Evolutionary conservation across 2,888 invertebrate genomes (phyloP), one percentile per base, ranked within the genome.

Genomic region (Cerastis rubricosa): DNA sequence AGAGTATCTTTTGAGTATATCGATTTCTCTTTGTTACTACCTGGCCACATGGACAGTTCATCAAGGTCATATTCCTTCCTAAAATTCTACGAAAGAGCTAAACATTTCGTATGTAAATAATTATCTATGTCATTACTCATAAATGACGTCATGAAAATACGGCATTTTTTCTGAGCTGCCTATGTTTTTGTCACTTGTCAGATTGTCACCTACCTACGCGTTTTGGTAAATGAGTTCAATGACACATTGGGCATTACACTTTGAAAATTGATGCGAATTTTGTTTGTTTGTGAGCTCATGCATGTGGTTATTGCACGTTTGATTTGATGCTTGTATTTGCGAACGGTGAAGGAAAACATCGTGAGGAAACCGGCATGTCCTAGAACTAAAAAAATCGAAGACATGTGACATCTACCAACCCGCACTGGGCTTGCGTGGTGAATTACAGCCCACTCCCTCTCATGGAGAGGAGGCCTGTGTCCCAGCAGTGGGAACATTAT

Each of bases 131-230:
- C 72, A 79, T 79, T 79, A 71, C 47, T 78, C 74, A 78, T 19
- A 11, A 35, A 14, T 72, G 65, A 63, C 71, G 68, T 71, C 57
- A 80, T 5, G 29, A 40, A 83, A 77, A 84, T 75, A 80, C 70
- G 72, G 80, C 83, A 76, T 76, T 64, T 54, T 47, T 45, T 54
- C 49, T 72, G 29, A 59, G 22, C 8, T 12, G 45, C 17, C 54
- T 40, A 74, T 69, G 64, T 72, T 69, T 83, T 85, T 69, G 69
- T 74, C 64, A 81, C 12, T 63, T 65, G 63, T 59, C 61, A 63
- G 71, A 64, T 79, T 78, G 78, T 79, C 85, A 81, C 71, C 83
- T 76, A 29, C 86, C 82, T 77, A 85, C 81, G 67, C 84, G 59
- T 35, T 45, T 66, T 29, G 35, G 59, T 29, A 25, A 57, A 17